Evolutionary conservation across 2,888 invertebrate species (phyloP).

Genomic region (Unio pictorum): DNA sequence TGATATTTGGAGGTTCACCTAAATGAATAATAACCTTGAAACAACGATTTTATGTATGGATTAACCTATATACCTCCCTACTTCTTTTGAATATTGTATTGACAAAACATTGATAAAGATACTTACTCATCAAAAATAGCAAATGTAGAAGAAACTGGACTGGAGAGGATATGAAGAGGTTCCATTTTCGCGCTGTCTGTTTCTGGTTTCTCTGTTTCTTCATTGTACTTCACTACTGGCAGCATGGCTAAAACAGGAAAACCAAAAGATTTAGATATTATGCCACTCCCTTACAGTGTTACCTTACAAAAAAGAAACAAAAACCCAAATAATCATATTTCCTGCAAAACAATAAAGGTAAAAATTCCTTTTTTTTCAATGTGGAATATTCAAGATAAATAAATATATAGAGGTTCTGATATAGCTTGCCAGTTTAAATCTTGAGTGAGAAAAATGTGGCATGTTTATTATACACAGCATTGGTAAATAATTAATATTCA

Average conservation of each 20-base stretch:
- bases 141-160: constrained; percentile 83
- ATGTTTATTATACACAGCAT: too few relatives aligned
- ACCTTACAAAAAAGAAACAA: neutral
- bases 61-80: too few relatives aligned
- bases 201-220: constrained; percentile 79
- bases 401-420: too few relatives aligned
- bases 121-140: constrained; percentile 82
- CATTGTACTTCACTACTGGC: constrained; percentile 81
- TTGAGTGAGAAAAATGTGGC: too few relatives aligned
- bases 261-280: neutral
- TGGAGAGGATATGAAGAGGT: constrained; percentile 74
- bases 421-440: too few relatives aligned
- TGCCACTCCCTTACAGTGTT: neutral
- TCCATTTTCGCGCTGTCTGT: constrained; percentile 76
- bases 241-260: constrained; percentile 77
- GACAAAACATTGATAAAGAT: too few relatives aligned
- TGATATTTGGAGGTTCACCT: too few relatives aligned
- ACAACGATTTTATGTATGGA: too few relatives aligned
- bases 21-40: too few relatives aligned
- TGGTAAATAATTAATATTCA: too few relatives aligned
- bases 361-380: neutral
- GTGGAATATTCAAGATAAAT: neutral
- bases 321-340: neutral
- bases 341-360: neutral
- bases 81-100: too few relatives aligned